Base-by-base conservation (phyloP, 2,113 vertebrate genomes). In the Prochilodus magdalenae region DNA sequence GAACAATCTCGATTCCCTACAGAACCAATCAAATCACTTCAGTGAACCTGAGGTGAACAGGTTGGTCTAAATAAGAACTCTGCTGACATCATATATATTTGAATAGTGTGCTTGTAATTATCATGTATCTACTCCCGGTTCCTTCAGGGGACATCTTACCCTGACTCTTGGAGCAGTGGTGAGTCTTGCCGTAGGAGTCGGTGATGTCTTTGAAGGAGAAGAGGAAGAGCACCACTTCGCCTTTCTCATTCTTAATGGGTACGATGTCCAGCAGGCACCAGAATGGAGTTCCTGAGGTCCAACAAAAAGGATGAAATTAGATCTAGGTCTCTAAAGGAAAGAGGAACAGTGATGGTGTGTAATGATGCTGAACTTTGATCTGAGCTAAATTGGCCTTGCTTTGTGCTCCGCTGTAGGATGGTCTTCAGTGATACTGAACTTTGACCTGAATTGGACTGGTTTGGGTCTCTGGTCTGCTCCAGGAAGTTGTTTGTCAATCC, bases 161-260 rank as follows among this genome's bases (percentile, higher is more conserved):
- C 8, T 95, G 95, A 79, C 89, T 94, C 77, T 87, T 91, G 63
- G 92, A 89, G n/a, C 67, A 79, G 1, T 20, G 75, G 15, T 87
- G 90, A 15, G 86, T 93, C 86, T 91, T 96, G 53, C 92, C 90
- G 6, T 92, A 86, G 13, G 92, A 94, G 53, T 97, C 96, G 0
- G 93, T 97, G 92, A 97, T 90, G 85, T 99, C 97, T 91, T 99
- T 99, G 87, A 99, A 99, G 86, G 98, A 99, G 79, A 98, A 95
- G 27, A 99, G 96, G 91, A 98, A 98, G 24, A 99, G 93, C 79
- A 99, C 98, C 30, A 99, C 96, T 36, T 98, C 97, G 0, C 97
- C 95, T 86, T 96, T 98, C 90, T 99, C 98, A 0, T 99, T 99
- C 93, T 98, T 98, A 90, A 99, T 99, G 78, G 98, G 97, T 85